Base-by-base conservation (phyloP, 2,888 invertebrate species). In the Epinotia bilunana region DNA sequence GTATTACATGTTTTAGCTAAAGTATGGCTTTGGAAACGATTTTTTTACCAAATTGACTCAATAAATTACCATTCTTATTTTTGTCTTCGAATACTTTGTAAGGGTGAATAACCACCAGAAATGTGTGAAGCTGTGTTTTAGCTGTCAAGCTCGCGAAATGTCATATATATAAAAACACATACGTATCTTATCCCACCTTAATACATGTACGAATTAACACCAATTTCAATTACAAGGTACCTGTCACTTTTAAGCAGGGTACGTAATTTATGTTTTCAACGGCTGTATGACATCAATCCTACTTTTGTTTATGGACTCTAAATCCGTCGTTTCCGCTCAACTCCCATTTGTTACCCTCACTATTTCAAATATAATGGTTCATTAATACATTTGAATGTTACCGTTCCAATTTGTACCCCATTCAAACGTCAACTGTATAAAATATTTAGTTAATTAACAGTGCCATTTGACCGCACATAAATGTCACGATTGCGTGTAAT, bases 381-480 rank as follows among this genome's bases (percentile, higher is more conserved):
- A 83, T 88, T 83, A 83, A 82, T 79, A 81, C 81, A 77, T 82
- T 85, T 84, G 84, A 83, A 84, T 84, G 86, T 82, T 83, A 83
- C 83, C 85, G 83, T 86, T 84, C 84, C 81, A 84, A 88, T 88
- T 88, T 83, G 83, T 88, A 86, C 80, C 82, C 86, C 87, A 84
- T 86, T 86, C 79, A 80, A 83, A 80, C 76, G 84, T 83, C 85
- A 80, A 81, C 85, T 84, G 83, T 87, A 87, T 86, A 86, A 86
- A 83, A 87, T 83, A 87, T 88, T 87, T 83, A 83, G 86, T 88
- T 92, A 91, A 93, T 93, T 91, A 92, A 90, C 88, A 85, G 83
- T 81, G 78, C 85, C 84, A 85, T 90, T 89, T 82, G 82, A 87
- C 82, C 83, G 82, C 79, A 81, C 88, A 90, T 92, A 87, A 92